phyloP scores from a whole-genome alignment of 2,888 invertebrate species.

The Dorcus hopei region DNA sequence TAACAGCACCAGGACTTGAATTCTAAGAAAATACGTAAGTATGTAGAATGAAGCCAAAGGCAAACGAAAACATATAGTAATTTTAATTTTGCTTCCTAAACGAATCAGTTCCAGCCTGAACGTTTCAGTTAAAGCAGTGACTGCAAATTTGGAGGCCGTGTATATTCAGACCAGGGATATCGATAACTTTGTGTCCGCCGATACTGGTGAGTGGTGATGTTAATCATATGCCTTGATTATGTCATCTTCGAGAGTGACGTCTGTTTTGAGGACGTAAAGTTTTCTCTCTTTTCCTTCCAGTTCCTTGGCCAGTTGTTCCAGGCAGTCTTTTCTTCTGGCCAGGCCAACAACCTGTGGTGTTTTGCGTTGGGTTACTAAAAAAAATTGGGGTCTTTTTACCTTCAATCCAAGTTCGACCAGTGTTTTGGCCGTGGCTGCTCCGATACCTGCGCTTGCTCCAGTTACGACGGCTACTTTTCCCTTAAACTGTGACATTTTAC shows the following conservation, averaged over 20 bases:
- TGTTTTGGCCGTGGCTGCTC: no score
- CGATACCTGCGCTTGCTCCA: no score
- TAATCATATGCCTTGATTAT: slow-evolving; percentile 33
- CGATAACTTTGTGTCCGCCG: slow-evolving; percentile 31
- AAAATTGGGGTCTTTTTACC: no score
- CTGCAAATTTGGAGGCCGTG: slow-evolving; percentile 29
- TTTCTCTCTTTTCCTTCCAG: slow-evolving; percentile 4
- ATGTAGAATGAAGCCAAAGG: background rate
- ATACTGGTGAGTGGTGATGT: slow-evolving; percentile 38
- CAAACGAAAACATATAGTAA: slow-evolving; percentile 23
- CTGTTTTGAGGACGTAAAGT: slow-evolving; percentile 13
- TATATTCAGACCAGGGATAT: slow-evolving; percentile 26
- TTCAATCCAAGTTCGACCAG: no score
- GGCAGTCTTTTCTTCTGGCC: no score
- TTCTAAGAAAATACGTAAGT: background rate
- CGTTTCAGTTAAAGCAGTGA: slow-evolving; percentile 26
- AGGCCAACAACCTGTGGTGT: no score
- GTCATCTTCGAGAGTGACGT: slow-evolving; percentile 18
- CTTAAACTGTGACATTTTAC: no score
- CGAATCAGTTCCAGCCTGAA: slow-evolving; percentile 21
- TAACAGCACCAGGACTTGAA: no score
- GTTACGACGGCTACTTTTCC: no score
- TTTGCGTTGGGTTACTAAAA: no score
- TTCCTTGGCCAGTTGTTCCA: no score
- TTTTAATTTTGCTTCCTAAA: slow-evolving; percentile 32